Evolutionary conservation across 2,888 invertebrate species (phyloP), one percentile per base, ranked within the genome.

Genomic region (Cheilosia urbana): DNA sequence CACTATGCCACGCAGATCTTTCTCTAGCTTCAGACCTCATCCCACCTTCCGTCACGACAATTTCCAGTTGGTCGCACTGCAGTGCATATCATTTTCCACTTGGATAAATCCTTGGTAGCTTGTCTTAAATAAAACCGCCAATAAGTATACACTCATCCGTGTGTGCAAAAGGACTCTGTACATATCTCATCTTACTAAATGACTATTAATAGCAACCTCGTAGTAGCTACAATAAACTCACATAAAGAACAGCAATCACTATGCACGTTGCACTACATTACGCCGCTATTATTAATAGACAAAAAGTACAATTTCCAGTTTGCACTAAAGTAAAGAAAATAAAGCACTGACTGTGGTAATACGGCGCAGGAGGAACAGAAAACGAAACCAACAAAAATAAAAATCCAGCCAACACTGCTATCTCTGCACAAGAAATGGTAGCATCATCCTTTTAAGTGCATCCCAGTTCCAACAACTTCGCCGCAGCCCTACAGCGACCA

Each of bases 371-470:
- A 40, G n/a, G n/a, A n/a, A n/a, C n/a, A n/a, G 11, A 55, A 11
- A 9, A 13, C 27, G 11, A 6, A 49, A 51, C 24, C 57, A 66
- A 51, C 30, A 37, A 24, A 65, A 77, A 53, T 34, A 49, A 65
- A 57, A 57, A 37, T 37, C 34, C 27, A n/a, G 30, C 21, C 34
- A 55, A 68, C 30, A 30, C 37, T 65, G 34, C 42, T 63, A 57
- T 63, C 73, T 57, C 73, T 57, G 53, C 47, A 57, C 60, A 30
- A 45, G 72, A 62, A 75, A 79, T 68, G 68, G 69, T 65, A 79
- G 58, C 84, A 80, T 80, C 80, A 84, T 84, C 84, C 75, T 80
- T 80, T 71, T 80, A 84, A 84, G 80, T 80, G 79, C 75, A 84
- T 51, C 57, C 68, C 53, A 60, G 45, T 27, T 49, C 51, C 40